These are phyloP conservation scores for Xylocampa areola DNA, from an alignment of 2,888 invertebrate species.

Conservation along the genomic window DNA sequence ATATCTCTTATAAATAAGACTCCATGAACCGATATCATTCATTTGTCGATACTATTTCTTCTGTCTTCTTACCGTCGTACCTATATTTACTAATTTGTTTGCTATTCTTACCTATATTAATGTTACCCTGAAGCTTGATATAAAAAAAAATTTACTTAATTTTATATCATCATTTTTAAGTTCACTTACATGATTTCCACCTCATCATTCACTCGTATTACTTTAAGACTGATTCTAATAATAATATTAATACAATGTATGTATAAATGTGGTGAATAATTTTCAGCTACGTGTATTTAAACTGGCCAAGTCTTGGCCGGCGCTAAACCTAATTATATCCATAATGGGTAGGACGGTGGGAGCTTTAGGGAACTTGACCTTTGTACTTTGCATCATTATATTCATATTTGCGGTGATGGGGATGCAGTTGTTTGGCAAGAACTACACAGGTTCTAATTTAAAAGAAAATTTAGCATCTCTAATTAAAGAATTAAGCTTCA, in stretches of 20 bases:
- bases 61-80: slow-evolving; percentile 29
- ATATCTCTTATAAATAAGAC: slow-evolving; percentile 15
- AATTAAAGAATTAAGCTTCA: slow-evolving; percentile 85
- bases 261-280: slow-evolving; percentile 83
- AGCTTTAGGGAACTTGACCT: slow-evolving; percentile 98
- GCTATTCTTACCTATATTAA: slow-evolving; percentile 39
- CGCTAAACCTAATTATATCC: slow-evolving; percentile 97
- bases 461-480: slow-evolving; percentile 87
- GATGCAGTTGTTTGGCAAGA: slow-evolving; percentile 98
- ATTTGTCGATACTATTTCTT: slow-evolving; percentile 19
- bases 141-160: slow-evolving; percentile 25
- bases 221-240: slow-evolving; percentile 54
- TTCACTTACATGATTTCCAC: slow-evolving; percentile 29
- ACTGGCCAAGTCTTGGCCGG: slow-evolving; percentile 98
- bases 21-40: slow-evolving; percentile 39
- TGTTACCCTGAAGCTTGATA: slow-evolving; percentile 49
- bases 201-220: slow-evolving; percentile 36
- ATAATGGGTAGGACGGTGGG: slow-evolving; percentile 99
- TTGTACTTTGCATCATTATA: slow-evolving; percentile 98
- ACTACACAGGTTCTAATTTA: slow-evolving; percentile 93
- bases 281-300: slow-evolving; percentile 98
- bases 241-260: slow-evolving; percentile 56
- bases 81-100: slow-evolving; percentile 37
- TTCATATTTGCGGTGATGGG: slow-evolving; percentile 99
- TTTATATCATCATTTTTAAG: slow-evolving; percentile 23